Percentiles rank a stretch among this genome's conserved stretches.
Conservation (phyloP, 2,797 vertebrate species). For the Microcaecilia unicolor region DNA sequence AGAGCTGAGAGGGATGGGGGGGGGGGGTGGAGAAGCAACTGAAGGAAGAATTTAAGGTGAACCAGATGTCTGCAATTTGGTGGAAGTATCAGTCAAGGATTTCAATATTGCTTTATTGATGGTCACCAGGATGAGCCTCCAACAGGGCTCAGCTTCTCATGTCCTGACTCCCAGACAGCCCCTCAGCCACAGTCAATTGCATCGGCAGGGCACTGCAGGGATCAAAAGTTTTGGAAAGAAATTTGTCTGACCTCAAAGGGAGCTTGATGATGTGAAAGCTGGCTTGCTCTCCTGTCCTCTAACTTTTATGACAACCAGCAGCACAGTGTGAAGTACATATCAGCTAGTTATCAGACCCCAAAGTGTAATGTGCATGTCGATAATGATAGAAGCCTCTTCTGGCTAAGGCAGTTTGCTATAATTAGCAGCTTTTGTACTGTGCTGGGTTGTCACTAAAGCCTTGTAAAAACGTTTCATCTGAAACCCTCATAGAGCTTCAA, state of each 20-base stretch:
- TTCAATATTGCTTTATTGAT: conserved; percentile 4
- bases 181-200: no score
- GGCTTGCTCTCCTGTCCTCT: conserved; percentile 1
- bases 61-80: conserved; percentile 14
- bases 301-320: conserved; percentile 11
- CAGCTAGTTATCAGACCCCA: conserved; percentile 12
- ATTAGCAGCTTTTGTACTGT: neutral
- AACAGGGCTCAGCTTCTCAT: neutral
- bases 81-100: neutral
- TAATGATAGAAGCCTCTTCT: conserved; percentile 7
- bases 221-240: conserved; percentile 41
- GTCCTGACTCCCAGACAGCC: no score
- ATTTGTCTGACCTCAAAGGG: conserved; percentile 22
- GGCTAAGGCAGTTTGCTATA: neutral
- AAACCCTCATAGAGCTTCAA: no score
- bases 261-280: conserved; percentile 16
- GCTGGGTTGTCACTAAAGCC: neutral
- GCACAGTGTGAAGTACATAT: conserved; percentile 22
- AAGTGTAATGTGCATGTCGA: conserved; percentile 16
- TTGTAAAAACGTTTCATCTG: no score
- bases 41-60: neutral
- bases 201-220: conserved; percentile 11
- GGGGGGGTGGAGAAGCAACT: neutral
- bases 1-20: neutral
- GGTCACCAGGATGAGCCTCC: neutral